Evolutionary conservation across 1,140 invertebrate species (phyloP).

Genomic region (Papilio machaon): DNA sequence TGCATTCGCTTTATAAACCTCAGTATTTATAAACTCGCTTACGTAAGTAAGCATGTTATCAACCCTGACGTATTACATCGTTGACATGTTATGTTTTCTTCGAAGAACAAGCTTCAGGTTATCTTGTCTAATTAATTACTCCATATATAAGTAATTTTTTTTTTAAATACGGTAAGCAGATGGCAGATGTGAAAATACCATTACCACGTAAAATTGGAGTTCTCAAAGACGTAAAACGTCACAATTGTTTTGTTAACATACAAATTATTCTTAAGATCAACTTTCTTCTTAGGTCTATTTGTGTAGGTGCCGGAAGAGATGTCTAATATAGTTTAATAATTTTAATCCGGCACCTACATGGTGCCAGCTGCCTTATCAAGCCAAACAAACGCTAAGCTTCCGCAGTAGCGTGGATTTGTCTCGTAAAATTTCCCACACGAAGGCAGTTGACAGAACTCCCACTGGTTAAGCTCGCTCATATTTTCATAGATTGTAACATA

Average conservation of each 20-base stretch:
- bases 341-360: neutral
- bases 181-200: neutral
- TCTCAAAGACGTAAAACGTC: neutral
- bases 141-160: neutral
- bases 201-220: neutral
- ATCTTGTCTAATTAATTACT: conserved; percentile 12
- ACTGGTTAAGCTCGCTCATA: neutral
- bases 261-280: neutral
- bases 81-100: conserved; percentile 25
- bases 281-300: neutral
- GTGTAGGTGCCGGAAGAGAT: neutral
- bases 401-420: conserved; percentile 12
- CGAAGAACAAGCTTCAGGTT: conserved; percentile 3
- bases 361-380: conserved; percentile 9
- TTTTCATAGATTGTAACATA: neutral
- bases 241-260: neutral
- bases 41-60: conserved; percentile 27
- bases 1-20: conserved; percentile 26
- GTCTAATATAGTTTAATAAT: neutral
- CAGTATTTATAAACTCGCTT: conserved; percentile 37
- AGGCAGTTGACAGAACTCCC: conserved; percentile 1
- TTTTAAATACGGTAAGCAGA: neutral
- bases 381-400: conserved; percentile 19
- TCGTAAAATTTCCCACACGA: conserved; percentile 23
- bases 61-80: conserved; percentile 13